These are phyloP conservation scores for Microcebus murinus DNA, from an alignment of 2,113 vertebrate species.

Conservation along the genomic window DNA sequence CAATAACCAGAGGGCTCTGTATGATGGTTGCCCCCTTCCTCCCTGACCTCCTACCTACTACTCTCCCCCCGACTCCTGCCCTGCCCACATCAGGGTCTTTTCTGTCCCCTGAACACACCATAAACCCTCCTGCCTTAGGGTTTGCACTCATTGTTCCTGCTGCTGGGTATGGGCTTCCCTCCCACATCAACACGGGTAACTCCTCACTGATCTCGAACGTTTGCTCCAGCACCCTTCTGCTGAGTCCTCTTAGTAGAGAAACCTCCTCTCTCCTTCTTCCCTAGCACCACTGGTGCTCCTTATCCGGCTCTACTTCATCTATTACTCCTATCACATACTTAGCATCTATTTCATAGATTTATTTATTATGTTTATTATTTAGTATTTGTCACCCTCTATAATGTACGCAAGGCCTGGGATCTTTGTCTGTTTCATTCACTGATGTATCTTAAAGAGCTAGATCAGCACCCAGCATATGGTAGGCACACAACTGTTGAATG, in stretches of 20 bases:
- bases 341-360: background rate
- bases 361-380: background rate
- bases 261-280: background rate
- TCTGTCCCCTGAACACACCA: background rate
- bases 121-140: no score
- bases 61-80: background rate
- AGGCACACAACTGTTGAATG: background rate
- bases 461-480: background rate
- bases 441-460: background rate
- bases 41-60: background rate
- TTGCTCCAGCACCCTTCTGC: no score
- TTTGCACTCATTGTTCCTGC: no score
- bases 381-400: background rate
- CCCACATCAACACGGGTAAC: accelerated
- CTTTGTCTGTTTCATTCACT: background rate
- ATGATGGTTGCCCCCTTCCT: background rate
- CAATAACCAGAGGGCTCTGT: no score
- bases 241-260: background rate
- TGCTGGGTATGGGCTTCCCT: background rate
- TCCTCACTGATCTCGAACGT: background rate
- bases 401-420: background rate
- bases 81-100: background rate
- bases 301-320: background rate
- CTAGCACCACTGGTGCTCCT: background rate
- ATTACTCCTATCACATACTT: background rate